Percentiles rank a stretch among this genome's conserved stretches.
phyloP scores from a whole-genome alignment of 2,113 vertebrate genomes.

The Procavia capensis region DNA sequence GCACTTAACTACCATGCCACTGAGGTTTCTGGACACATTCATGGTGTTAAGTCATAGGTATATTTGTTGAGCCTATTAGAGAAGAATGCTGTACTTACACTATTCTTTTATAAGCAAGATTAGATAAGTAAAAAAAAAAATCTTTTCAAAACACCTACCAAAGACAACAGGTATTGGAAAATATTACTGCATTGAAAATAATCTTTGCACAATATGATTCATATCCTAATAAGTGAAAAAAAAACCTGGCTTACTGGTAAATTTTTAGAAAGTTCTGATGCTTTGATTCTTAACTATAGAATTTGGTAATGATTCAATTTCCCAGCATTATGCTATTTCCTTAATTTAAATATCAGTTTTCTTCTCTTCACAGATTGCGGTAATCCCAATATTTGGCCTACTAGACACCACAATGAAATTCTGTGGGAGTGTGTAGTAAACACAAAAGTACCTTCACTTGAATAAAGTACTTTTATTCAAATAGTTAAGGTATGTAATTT shows the following conservation, averaged over 20 bases:
- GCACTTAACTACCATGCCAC: too few species aligned
- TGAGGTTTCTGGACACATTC: background rate
- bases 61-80: background rate
- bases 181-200: background rate
- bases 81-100: background rate
- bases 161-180: background rate
- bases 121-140: background rate
- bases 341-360: background rate
- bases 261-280: background rate
- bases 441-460: background rate
- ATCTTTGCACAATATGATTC: background rate
- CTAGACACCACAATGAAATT: background rate
- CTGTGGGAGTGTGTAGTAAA: background rate
- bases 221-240: background rate
- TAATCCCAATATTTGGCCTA: background rate
- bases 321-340: background rate
- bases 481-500: slow-evolving; percentile 19
- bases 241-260: background rate
- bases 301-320: slow-evolving; percentile 32
- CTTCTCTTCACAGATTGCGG: background rate
- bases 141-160: background rate
- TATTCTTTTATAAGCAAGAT: background rate
- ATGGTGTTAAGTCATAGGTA: background rate
- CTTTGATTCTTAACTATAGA: slow-evolving; percentile 30
- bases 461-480: background rate